Evolutionary conservation across 23 tunicate genomes (phyloP).

Genomic region (Trididemnum miniatum): DNA sequence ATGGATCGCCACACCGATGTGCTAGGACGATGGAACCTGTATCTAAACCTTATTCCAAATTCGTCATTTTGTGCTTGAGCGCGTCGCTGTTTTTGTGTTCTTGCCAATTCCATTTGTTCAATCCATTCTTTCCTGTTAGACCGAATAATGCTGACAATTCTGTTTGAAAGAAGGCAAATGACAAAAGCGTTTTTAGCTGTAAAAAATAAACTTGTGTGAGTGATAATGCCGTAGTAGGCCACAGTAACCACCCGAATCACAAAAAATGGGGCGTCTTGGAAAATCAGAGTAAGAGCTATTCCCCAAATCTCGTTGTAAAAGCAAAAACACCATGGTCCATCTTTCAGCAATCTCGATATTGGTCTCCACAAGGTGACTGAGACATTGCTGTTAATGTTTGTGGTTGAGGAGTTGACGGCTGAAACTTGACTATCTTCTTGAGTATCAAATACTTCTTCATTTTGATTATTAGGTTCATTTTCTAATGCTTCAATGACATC

Average conservation of each 20-base stretch:
- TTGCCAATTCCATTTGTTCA: background rate
- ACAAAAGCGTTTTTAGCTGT: conserved; percentile 43
- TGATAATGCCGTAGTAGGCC: conserved; percentile 21
- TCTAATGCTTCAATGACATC: background rate
- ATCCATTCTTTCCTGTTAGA: conserved; percentile 41
- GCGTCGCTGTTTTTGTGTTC: no score
- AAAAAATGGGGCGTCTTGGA: conserved; percentile 61
- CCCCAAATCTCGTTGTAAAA: conserved; percentile 62
- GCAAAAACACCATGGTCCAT: conserved; percentile 15
- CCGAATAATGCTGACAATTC: conserved; percentile 43
- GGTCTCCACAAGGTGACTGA: background rate
- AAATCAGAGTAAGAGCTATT: conserved; percentile 32
- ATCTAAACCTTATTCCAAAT: no score
- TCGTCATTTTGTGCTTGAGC: no score
- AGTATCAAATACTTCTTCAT: background rate
- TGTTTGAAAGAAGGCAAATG: conserved; percentile 22
- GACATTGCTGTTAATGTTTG: background rate
- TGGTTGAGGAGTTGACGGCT: background rate
- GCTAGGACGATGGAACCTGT: no score
- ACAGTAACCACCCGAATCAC: conserved; percentile 40
- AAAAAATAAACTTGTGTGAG: conserved; percentile 48
- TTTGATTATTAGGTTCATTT: background rate
- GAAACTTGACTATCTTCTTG: background rate
- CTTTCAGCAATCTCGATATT: no score
- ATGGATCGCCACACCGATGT: background rate